These are phyloP conservation scores for Macrosiphum euphorbiae DNA, from an alignment of 2,888 invertebrate genomes.

Conservation along the genomic window DNA sequence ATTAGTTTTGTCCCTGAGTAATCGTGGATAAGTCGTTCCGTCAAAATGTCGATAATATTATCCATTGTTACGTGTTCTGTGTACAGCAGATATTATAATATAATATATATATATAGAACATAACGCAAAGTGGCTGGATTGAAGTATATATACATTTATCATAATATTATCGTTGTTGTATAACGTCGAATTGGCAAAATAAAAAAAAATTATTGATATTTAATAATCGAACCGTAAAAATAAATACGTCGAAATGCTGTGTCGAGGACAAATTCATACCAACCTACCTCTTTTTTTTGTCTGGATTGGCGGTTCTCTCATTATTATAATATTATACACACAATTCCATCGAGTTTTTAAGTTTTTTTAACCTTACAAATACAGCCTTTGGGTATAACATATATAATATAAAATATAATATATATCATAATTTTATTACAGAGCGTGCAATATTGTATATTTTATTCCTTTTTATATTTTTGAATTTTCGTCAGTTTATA, in stretches of 20 bases:
- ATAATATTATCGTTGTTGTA: background rate
- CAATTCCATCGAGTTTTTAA: background rate
- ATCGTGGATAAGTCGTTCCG: background rate
- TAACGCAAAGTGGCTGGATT: background rate
- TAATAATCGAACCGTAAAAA: background rate
- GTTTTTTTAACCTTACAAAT: background rate
- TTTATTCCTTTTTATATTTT: background rate
- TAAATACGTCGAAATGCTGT: background rate
- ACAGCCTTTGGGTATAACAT: background rate
- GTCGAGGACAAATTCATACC: background rate
- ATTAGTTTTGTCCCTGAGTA: constrained; percentile 9
- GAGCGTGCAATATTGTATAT: background rate
- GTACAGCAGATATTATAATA: background rate
- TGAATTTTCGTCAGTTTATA: background rate
- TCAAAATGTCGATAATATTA: background rate
- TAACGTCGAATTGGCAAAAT: background rate
- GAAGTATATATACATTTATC: background rate
- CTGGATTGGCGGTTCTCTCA: background rate
- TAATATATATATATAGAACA: background rate
- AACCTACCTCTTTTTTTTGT: background rate
- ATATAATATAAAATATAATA: background rate
- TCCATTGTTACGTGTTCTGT: constrained; percentile 27
- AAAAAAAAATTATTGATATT: constrained; percentile 1
- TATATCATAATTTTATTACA: background rate
- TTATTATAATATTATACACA: background rate